Percentiles rank a stretch among this genome's conserved stretches.
These are phyloP conservation scores for Artibeus jamaicensis DNA, from an alignment of 2,797 vertebrate genomes.

Conservation along the genomic window DNA sequence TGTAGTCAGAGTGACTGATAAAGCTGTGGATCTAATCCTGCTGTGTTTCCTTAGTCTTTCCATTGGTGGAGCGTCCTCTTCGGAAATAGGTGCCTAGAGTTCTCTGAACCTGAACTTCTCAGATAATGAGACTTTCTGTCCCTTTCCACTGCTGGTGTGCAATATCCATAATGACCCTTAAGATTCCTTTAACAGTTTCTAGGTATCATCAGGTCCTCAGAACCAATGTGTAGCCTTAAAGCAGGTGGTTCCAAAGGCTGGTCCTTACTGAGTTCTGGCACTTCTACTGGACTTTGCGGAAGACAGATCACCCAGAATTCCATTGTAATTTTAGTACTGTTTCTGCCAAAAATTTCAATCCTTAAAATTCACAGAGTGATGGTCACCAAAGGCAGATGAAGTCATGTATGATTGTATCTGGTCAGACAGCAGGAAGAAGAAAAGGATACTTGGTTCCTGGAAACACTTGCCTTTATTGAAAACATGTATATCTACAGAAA, in stretches of 20 bases:
- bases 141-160: background rate
- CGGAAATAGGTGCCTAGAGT: background rate
- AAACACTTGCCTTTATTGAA: background rate
- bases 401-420: background rate
- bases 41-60: background rate
- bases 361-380: background rate
- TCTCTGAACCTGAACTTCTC: background rate
- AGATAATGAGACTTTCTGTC: background rate
- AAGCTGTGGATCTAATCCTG: background rate
- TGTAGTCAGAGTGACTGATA: background rate
- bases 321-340: background rate
- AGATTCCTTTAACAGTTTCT: background rate
- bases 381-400: background rate
- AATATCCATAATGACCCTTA: background rate
- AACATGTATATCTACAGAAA: background rate
- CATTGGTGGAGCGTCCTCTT: background rate
- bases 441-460: background rate
- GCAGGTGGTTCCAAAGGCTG: background rate
- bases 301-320: background rate
- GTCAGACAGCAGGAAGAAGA: background rate
- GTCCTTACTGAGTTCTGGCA: background rate
- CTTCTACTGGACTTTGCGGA: background rate
- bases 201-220: background rate
- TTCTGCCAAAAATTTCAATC: background rate
- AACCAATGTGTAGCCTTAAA: background rate